Conservation (phyloP, 2,113 vertebrate genomes). For the Salvelinus fontinalis region DNA sequence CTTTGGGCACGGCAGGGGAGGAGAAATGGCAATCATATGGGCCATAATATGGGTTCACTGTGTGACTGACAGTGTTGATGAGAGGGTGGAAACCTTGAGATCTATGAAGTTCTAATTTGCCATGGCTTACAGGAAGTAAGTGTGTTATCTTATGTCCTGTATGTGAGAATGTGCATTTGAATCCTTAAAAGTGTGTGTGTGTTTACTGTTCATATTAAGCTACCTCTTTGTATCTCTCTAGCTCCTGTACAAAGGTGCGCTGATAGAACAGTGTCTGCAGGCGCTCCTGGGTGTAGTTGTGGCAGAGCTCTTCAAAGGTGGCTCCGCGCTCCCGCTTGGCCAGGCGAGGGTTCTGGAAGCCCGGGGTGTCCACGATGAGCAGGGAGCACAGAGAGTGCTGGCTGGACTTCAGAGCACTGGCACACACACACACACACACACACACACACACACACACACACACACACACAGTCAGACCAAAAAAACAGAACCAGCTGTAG, state of each 20-base stretch:
- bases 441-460: neutral
- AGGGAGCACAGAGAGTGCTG: slow-evolving; percentile 92
- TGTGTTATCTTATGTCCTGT: slow-evolving; percentile 26
- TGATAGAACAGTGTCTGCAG: slow-evolving; percentile 93
- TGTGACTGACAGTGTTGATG: slow-evolving; percentile 56
- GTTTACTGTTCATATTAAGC: slow-evolving; percentile 8
- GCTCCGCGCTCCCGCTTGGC: slow-evolving; percentile 78
- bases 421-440: slow-evolving; percentile 4
- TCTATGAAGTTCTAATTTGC: too few species aligned
- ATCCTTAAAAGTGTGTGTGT: slow-evolving; percentile 2
- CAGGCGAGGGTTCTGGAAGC: slow-evolving; percentile 91
- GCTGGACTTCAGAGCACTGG: slow-evolving; percentile 92
- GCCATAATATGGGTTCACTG: neutral
- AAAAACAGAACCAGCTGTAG: neutral
- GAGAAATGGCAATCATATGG: slow-evolving; percentile 28
- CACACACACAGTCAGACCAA: neutral
- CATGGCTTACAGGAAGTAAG: slow-evolving; percentile 38
- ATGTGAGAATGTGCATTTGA: slow-evolving; percentile 34
- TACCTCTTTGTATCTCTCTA: slow-evolving; percentile 97
- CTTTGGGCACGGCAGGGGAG: slow-evolving; percentile 65
- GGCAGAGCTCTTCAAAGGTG: slow-evolving; percentile 95
- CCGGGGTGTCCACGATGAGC: slow-evolving; percentile 93
- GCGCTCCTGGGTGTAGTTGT: slow-evolving; percentile 95
- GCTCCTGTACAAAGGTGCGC: slow-evolving; percentile 87
- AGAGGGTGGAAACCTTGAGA: slow-evolving; percentile 51